These are phyloP conservation scores for Myrmecophaga tridactyla DNA, from an alignment of 2,113 vertebrate species.

Conservation along the genomic window DNA sequence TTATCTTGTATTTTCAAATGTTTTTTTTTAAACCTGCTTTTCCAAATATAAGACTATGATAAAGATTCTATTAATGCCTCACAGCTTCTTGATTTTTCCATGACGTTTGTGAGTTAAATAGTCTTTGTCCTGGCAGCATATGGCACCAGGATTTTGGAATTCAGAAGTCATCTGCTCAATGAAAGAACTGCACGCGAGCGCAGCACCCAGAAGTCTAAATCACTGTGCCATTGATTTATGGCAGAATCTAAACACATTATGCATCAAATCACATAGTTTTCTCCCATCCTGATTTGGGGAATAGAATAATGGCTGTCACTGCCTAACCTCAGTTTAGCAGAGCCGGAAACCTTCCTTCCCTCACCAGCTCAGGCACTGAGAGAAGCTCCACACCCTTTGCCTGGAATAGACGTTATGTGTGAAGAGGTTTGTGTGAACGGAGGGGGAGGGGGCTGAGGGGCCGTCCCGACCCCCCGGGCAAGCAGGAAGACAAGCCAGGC, in stretches of 20 bases:
- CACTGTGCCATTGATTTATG: accelerated
- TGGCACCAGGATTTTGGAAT: background rate
- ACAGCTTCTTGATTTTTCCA: background rate
- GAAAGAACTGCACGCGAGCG: background rate
- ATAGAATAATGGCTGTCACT: accelerated
- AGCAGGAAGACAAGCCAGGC: accelerated
- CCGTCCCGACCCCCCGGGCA: accelerated
- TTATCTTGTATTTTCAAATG: constrained; percentile 86
- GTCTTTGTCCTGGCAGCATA: no score
- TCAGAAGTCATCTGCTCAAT: background rate
- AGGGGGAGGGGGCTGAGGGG: no score
- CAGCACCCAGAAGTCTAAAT: background rate
- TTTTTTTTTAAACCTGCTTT: constrained; percentile 86
- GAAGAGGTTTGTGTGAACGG: background rate
- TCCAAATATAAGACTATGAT: constrained; percentile 86
- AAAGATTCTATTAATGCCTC: constrained; percentile 55
- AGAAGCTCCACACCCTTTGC: background rate
- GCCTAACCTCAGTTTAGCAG: background rate
- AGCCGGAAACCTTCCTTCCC: background rate
- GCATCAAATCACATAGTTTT: background rate
- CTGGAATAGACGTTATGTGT: background rate
- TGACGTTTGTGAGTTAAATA: background rate
- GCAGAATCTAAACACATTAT: background rate
- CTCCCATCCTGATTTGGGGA: background rate
- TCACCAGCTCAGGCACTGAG: background rate